Conservation (phyloP, 1,140 invertebrate species). For the Wasmannia auropunctata region DNA sequence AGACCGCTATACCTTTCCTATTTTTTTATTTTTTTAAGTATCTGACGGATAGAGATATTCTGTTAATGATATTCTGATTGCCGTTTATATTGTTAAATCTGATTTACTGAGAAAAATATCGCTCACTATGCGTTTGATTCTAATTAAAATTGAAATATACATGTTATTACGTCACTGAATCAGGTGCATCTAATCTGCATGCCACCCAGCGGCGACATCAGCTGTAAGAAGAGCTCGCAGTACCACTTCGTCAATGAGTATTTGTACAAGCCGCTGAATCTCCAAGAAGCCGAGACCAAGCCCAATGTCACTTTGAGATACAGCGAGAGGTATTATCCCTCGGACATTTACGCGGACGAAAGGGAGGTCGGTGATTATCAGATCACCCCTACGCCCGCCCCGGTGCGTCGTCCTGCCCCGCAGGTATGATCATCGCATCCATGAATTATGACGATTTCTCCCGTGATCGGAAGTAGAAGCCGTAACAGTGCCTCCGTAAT, state of each 20-base stretch:
- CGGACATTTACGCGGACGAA: conserved; percentile 90
- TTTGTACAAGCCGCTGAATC: conserved; percentile 94
- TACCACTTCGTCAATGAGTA: conserved; percentile 97
- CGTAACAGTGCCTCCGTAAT: not conserved
- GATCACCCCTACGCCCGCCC: conserved; percentile 66
- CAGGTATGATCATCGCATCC: conserved; percentile 63
- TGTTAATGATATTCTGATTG: not conserved
- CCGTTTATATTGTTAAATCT: not conserved
- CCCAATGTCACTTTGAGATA: conserved; percentile 94
- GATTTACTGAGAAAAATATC: not conserved
- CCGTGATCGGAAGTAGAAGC: not conserved
- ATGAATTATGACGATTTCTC: not conserved
- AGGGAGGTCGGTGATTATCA: conserved; percentile 88
- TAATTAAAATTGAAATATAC: not conserved
- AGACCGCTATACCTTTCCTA: not conserved
- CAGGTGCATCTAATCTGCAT: conserved; percentile 96
- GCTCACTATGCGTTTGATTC: not conserved
- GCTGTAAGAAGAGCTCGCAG: conserved; percentile 94
- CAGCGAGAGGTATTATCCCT: conserved; percentile 93
- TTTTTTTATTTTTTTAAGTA: not conserved
- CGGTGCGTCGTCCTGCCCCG: conserved; percentile 76
- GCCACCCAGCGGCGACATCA: conserved; percentile 95
- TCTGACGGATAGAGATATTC: not conserved
- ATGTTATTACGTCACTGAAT: not conserved
- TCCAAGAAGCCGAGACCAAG: conserved; percentile 91